These are phyloP conservation scores for Odocoileus hemionus DNA, from an alignment of 2,113 vertebrate genomes.

Conservation along the genomic window DNA sequence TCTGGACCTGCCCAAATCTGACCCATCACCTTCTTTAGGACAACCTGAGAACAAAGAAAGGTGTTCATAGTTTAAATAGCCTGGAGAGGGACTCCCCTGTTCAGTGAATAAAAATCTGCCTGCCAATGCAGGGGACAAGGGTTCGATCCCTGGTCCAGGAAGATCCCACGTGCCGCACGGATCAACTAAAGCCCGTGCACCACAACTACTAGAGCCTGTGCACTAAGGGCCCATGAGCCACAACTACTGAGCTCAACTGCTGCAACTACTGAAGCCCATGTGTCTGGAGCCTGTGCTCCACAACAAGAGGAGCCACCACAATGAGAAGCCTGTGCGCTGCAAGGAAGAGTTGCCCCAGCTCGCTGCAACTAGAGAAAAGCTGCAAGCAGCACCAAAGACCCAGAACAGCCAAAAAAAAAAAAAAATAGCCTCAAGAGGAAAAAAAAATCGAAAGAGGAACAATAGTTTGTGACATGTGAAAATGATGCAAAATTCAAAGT, in stretches of 20 bases:
- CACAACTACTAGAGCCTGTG: neutral
- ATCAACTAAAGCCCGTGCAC: neutral
- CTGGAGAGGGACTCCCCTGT: neutral
- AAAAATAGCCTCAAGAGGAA: neutral
- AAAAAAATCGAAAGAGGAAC: neutral
- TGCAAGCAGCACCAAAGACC: neutral
- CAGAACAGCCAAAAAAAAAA: neutral
- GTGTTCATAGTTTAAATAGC: neutral
- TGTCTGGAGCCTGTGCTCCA: neutral
- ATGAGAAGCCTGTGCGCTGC: neutral
- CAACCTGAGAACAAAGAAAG: neutral
- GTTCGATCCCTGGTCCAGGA: neutral
- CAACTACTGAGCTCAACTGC: neutral
- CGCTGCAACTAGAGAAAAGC: neutral
- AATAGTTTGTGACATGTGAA: neutral
- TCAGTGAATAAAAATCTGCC: neutral
- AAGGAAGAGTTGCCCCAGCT: neutral
- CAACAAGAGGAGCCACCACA: neutral
- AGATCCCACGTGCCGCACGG: neutral
- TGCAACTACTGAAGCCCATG: neutral
- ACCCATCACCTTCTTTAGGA: neutral
- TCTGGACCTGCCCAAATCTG: neutral
- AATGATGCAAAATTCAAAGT: neutral
- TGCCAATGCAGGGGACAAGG: neutral
- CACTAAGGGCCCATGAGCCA: neutral